Conservation (phyloP, 53 echinoderm and acorn worm genomes). For the Luidia sarsii region DNA sequence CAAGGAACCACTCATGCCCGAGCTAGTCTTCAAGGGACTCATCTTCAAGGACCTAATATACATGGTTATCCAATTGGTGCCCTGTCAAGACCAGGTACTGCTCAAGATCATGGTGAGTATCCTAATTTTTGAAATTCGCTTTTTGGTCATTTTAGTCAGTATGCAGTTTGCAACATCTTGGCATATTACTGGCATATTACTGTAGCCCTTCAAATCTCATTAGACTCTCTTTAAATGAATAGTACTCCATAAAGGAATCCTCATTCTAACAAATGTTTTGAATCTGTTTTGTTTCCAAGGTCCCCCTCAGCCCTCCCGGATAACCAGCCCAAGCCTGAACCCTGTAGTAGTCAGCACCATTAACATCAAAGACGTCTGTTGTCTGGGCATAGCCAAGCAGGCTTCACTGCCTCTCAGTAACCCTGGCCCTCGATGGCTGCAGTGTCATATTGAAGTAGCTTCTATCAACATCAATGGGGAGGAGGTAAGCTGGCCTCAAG, state of each 20-base stretch:
- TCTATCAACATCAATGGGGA: constrained; percentile 81
- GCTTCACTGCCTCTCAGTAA: constrained; percentile 73
- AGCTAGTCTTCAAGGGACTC: too few relatives aligned
- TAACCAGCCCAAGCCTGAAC: constrained; percentile 6
- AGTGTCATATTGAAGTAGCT: constrained; percentile 82
- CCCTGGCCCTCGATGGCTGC: constrained; percentile 79
- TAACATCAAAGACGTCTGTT: constrained; percentile 81
- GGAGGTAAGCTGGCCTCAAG: constrained; percentile 79
- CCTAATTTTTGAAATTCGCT: too few relatives aligned
- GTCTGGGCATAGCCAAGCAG: constrained; percentile 89
- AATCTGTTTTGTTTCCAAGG: neutral
- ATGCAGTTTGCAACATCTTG: neutral
- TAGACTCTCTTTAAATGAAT: too few relatives aligned
- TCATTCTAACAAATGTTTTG: too few relatives aligned
- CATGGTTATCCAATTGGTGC: neutral
- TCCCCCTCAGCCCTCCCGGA: constrained; percentile 25
- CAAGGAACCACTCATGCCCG: too few relatives aligned
- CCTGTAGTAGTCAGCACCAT: constrained; percentile 27
- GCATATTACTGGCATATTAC: too few relatives aligned
- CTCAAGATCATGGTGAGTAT: constrained; percentile 37
- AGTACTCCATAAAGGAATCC: too few relatives aligned
- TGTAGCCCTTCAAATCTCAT: too few relatives aligned
- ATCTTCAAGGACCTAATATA: constrained; percentile 5
- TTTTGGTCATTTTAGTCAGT: neutral
- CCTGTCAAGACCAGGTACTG: constrained; percentile 19